Evolutionary conservation across 2,797 vertebrate species (phyloP).

Genomic region (Ctenosaura bakeri): DNA sequence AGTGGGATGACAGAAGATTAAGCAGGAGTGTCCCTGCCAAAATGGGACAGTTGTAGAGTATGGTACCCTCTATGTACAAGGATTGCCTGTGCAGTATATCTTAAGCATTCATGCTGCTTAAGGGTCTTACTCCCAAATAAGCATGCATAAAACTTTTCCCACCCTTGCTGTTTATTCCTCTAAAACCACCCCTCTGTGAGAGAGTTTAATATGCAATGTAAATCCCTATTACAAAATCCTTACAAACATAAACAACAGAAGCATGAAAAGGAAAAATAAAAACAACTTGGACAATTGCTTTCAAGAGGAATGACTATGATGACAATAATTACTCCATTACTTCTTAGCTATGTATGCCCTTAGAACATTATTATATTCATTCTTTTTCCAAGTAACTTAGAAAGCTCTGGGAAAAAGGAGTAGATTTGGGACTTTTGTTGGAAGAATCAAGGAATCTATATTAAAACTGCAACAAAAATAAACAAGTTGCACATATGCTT

Average conservation of each 20-base stretch:
- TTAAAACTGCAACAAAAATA: not conserved
- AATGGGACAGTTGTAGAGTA: too few relatives aligned
- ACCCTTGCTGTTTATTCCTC: not conserved
- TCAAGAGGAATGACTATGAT: not conserved
- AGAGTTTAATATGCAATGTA: not conserved
- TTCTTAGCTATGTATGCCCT: not conserved
- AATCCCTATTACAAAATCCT: not conserved
- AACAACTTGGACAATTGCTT: not conserved
- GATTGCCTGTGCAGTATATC: not conserved
- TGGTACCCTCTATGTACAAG: not conserved
- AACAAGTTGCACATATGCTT: not conserved
- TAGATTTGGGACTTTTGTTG: not conserved
- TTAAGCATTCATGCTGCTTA: not conserved
- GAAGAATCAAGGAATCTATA: not conserved
- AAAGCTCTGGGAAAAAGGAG: not conserved
- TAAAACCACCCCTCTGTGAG: not conserved
- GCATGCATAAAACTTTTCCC: not conserved
- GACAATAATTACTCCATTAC: not conserved
- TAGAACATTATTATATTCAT: not conserved
- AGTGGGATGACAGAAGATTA: too few relatives aligned
- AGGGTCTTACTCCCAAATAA: not conserved
- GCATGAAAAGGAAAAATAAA: not conserved
- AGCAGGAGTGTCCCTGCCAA: too few relatives aligned
- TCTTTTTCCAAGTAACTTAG: not conserved
- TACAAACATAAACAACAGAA: not conserved